A percentile compares a stretch with the other conserved stretches of the same genome.
phyloP scores from a whole-genome alignment of 2,888 invertebrate genomes.

The Priocnemis perturbator region DNA sequence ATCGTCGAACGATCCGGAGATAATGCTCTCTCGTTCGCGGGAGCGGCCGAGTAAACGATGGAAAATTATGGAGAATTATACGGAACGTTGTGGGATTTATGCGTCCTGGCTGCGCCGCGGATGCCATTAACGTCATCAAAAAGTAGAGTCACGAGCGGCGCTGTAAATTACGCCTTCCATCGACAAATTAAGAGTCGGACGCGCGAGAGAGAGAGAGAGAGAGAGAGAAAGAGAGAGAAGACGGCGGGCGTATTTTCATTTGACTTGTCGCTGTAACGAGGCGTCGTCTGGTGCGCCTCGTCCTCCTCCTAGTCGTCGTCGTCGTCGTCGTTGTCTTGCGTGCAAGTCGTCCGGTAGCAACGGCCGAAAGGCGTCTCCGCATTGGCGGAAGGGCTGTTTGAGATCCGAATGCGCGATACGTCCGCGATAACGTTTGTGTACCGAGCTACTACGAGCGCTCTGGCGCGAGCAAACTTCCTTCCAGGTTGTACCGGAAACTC shows the following conservation, averaged over 20 bases:
- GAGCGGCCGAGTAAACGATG: not conserved
- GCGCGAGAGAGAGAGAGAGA: too few relatives aligned
- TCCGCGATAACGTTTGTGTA: constrained; percentile 61
- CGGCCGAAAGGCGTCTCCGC: constrained; percentile 47
- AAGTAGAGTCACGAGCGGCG: constrained; percentile 11
- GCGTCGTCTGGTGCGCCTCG: not conserved
- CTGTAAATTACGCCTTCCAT: constrained; percentile 18
- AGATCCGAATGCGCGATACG: constrained; percentile 60
- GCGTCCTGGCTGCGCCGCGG: constrained; percentile 3
- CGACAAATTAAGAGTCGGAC: constrained; percentile 19
- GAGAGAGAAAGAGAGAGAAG: too few relatives aligned
- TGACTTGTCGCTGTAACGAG: constrained; percentile 4
- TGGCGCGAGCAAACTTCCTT: constrained; percentile 71
- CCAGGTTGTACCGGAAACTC: constrained; percentile 71
- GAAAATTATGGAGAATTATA: constrained; percentile 4
- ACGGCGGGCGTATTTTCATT: too few relatives aligned
- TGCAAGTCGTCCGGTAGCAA: constrained; percentile 8
- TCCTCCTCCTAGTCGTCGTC: not conserved
- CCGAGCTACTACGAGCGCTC: constrained; percentile 54
- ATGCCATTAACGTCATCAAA: constrained; percentile 15
- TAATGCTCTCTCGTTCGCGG: too few relatives aligned
- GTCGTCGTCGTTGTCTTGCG: not conserved
- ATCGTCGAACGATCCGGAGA: too few relatives aligned
- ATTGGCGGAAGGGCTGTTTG: constrained; percentile 60
- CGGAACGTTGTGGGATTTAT: constrained; percentile 1